Conservation (phyloP, 2,888 invertebrate species). For the Hirudinaria manillensis region DNA sequence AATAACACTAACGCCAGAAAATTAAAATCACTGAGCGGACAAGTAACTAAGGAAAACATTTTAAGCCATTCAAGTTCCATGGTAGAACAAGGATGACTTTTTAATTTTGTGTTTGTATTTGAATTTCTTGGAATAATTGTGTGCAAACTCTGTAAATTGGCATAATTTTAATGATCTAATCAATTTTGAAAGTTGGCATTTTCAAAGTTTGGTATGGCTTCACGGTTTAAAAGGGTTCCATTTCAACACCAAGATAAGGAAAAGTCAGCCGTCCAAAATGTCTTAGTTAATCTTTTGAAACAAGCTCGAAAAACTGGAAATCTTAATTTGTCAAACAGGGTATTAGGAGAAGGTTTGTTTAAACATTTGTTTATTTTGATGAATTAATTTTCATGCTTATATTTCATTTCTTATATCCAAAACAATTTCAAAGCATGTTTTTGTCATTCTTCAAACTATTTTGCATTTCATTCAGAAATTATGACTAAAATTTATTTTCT, state of each 20-base stretch:
- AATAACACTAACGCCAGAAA: too few species aligned
- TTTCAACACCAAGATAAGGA: not conserved
- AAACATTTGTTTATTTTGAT: not conserved
- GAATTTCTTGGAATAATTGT: too few species aligned
- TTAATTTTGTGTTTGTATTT: too few species aligned
- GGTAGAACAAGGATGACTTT: too few species aligned
- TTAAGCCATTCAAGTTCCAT: too few species aligned
- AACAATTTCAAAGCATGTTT: not conserved
- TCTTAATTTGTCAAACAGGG: slow-evolving; percentile 65
- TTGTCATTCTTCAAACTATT: not conserved
- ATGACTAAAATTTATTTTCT: not conserved
- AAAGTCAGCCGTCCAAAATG: not conserved
- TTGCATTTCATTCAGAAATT: not conserved
- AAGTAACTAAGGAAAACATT: too few species aligned
- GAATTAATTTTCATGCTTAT: not conserved
- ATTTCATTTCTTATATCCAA: not conserved
- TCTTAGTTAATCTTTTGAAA: slow-evolving; percentile 64
- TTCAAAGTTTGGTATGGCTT: not conserved
- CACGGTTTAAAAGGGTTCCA: not conserved
- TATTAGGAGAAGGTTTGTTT: slow-evolving; percentile 43
- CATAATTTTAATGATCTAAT: too few species aligned
- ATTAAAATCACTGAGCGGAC: too few species aligned
- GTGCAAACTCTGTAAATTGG: too few species aligned
- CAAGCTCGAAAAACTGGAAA: slow-evolving; percentile 74
- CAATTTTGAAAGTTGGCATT: too few species aligned